Percentiles rank a stretch among this genome's conserved stretches.
These are phyloP conservation scores for Hippocampus kuda DNA, from an alignment of 2,797 vertebrate species.

Conservation along the genomic window DNA sequence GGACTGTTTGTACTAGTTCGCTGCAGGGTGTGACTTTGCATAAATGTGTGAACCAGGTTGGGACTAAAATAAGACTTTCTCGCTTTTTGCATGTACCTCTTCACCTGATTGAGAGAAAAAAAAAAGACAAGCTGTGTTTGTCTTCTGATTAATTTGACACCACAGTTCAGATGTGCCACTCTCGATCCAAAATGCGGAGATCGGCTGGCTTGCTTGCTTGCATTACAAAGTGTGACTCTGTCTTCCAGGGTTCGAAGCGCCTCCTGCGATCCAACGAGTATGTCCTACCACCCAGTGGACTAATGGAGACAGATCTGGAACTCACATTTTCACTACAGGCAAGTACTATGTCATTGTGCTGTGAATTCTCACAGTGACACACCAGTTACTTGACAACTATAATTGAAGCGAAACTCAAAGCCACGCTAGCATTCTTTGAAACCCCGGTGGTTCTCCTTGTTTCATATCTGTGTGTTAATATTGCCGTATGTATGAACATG, in stretches of 20 bases:
- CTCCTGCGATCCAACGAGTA: constrained; percentile 86
- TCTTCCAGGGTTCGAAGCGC: constrained; percentile 76
- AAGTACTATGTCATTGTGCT: constrained; percentile 35
- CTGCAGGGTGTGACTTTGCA: constrained; percentile 37
- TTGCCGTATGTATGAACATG: neutral
- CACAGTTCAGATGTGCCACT: neutral
- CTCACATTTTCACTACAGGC: constrained; percentile 88
- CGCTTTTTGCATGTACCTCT: constrained; percentile 6
- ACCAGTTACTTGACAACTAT: constrained; percentile 18
- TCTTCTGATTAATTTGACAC: neutral
- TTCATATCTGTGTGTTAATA: neutral
- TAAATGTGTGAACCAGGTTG: constrained; percentile 38
- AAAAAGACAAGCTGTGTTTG: neutral
- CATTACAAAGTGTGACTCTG: constrained; percentile 11
- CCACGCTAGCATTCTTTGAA: constrained; percentile 2
- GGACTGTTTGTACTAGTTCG: constrained; percentile 36
- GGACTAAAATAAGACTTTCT: constrained; percentile 17
- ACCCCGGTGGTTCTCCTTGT: neutral
- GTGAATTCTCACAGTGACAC: constrained; percentile 37
- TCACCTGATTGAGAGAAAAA: constrained; percentile 8
- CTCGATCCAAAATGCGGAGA: neutral
- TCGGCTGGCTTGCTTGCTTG: neutral
- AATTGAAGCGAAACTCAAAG: constrained; percentile 11
- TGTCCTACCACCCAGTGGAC: constrained; percentile 74
- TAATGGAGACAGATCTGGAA: constrained; percentile 88